Conservation (phyloP, 2,888 invertebrate genomes). For the Aleiodes alternator region DNA sequence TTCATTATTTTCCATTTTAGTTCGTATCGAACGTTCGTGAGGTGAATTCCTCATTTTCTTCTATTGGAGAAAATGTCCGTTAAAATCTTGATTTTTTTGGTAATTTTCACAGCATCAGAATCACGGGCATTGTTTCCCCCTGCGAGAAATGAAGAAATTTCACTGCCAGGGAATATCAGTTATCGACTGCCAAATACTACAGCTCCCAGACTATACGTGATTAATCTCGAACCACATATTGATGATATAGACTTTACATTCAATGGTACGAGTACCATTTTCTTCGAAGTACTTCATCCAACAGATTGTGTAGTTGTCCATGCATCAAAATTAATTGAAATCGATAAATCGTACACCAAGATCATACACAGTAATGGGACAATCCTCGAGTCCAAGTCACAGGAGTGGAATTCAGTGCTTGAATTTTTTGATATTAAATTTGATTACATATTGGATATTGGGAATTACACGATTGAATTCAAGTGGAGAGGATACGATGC, state of each 20-base stretch:
- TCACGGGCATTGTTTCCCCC: not conserved
- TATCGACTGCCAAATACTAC: conserved; percentile 78
- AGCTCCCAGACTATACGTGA: conserved; percentile 77
- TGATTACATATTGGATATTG: conserved; percentile 52
- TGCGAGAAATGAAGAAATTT: not conserved
- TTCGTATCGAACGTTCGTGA: no score
- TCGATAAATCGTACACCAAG: conserved; percentile 49
- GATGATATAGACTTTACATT: conserved; percentile 64
- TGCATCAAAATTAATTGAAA: conserved; percentile 43
- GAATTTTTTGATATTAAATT: conserved; percentile 54
- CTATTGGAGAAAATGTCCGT: no score
- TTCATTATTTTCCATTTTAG: no score
- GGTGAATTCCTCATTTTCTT: no score
- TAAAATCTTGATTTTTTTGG: no score
- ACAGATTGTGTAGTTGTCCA: conserved; percentile 50
- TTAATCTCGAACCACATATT: conserved; percentile 76
- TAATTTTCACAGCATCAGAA: no score
- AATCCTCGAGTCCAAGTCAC: conserved; percentile 41
- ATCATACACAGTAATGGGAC: conserved; percentile 45
- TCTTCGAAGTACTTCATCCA: conserved; percentile 51
- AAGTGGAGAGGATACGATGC: conserved; percentile 78
- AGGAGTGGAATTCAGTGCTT: conserved; percentile 44
- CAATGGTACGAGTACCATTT: conserved; percentile 55
- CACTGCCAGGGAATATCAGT: conserved; percentile 31
- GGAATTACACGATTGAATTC: conserved; percentile 78